Conservation (phyloP, 2,113 vertebrate genomes). For the Mixornis gularis region DNA sequence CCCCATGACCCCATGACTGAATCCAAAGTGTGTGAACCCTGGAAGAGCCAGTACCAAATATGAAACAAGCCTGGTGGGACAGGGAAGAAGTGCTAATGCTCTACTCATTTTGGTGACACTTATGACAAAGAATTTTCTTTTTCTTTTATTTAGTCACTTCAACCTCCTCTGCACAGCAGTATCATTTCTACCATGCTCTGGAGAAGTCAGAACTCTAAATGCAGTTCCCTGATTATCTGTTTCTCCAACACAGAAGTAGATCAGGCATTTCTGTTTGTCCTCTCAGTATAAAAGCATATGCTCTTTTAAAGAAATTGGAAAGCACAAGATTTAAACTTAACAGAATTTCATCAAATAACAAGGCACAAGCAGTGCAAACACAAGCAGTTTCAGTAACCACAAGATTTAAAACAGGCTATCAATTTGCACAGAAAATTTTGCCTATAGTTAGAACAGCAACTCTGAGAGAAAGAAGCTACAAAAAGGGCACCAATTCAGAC, state of each 20-base stretch:
- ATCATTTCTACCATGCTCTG: not conserved
- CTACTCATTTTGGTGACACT: not conserved
- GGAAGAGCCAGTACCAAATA: not conserved
- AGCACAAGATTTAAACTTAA: not conserved
- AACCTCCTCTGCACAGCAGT: not conserved
- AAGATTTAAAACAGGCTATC: not conserved
- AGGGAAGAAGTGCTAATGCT: not conserved
- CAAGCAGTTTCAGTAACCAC: not conserved
- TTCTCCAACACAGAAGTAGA: not conserved
- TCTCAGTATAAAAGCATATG: not conserved
- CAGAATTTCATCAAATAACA: not conserved
- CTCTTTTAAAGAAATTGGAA: not conserved
- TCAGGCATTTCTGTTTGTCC: not conserved
- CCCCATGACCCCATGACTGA: not conserved
- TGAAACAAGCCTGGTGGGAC: accelerated
- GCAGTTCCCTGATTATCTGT: not conserved
- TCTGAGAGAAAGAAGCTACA: not conserved
- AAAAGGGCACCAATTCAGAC: not conserved
- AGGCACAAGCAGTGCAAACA: not conserved
- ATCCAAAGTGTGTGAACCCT: not conserved
- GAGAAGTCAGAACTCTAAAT: not conserved
- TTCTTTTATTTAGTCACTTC: not conserved
- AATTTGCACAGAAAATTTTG: not conserved
- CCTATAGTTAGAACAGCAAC: not conserved
- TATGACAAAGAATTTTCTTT: not conserved